Base-by-base conservation (phyloP, 1,140 invertebrate species). In the Drosophila ananassae region DNA sequence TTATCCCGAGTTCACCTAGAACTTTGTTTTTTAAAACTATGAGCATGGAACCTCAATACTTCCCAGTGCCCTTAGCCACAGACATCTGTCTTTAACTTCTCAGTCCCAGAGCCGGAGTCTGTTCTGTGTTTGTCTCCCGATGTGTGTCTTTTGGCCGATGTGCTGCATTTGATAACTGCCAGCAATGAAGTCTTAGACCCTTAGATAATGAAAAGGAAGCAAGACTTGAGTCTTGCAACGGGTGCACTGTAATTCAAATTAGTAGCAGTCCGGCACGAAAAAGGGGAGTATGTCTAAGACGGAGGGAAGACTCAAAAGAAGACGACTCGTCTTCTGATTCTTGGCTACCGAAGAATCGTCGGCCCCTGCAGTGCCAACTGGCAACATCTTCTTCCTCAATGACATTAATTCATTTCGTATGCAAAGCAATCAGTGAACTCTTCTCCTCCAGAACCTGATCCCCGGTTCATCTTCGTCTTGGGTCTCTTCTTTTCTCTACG, bases 321-420 rank as follows among this genome's bases (percentile, higher is more conserved):
- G 39, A 22, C 25, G 32, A 17, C 25, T 28, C 25, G 10, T 17
- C n/a, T 13, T 54, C 24, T 46, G 24, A 5, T 69, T 69, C 66
- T 69, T 39, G 10, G 73, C 81, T 73, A 67, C 80, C 58, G 67
- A 44, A 66, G 48, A 47, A 66, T 61, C 54, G 54, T 57, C 58
- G 54, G 37, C 50, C 67, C 47, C 52, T 56, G 71, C 72, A 62
- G 51, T 67, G 56, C 48, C 60, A 71, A 77, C 64, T 74, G 78
- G 78, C 83, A 85, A 85, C 82, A 85, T 85, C 82, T 85, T 85
- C 82, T 85, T 85, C 82, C 83, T 87, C 84, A 89, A 89, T 89
- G 83, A 89, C 83, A 89, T 89, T 89, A 89, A 89, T 89, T 89
- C 84, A 89, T 89, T 89, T 89, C 77, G 83, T 89, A 89, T 89